These are phyloP conservation scores for Reticulitermes lucifugus DNA, from an alignment of 2,888 invertebrate species.

Conservation along the genomic window DNA sequence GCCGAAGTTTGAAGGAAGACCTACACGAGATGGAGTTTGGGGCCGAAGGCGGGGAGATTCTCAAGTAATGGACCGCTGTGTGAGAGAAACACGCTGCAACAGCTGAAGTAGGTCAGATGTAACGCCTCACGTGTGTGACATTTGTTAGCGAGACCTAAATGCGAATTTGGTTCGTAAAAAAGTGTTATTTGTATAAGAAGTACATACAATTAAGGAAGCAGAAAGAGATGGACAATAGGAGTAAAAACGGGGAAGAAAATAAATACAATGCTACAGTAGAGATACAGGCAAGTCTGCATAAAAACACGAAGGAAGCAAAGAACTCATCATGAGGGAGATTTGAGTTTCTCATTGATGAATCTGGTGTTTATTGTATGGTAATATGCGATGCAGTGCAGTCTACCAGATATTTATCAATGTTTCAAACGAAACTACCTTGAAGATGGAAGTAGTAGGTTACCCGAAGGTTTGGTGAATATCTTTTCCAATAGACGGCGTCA, in stretches of 20 bases:
- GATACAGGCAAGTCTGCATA: not conserved
- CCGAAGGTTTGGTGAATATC: no score
- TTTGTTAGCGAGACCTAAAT: not conserved
- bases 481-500: no score
- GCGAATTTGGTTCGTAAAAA: not conserved
- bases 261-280: not conserved
- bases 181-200: not conserved
- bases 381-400: no score
- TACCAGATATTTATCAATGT: no score
- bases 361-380: no score
- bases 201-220: not conserved
- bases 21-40: slow-evolving; percentile 9
- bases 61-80: slow-evolving; percentile 12
- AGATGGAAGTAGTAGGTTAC: no score
- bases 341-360: no score
- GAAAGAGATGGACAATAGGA: not conserved
- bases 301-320: no score
- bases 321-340: no score
- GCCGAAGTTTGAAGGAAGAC: slow-evolving; percentile 33
- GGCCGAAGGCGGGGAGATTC: not conserved
- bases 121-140: not conserved
- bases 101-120: not conserved
- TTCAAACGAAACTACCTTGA: no score
- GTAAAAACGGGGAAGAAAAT: not conserved
- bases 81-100: not conserved